Evolutionary conservation across 2,888 invertebrate species (phyloP), one percentile per base, ranked within the genome.

Genomic region (Adineta ricciae): DNA sequence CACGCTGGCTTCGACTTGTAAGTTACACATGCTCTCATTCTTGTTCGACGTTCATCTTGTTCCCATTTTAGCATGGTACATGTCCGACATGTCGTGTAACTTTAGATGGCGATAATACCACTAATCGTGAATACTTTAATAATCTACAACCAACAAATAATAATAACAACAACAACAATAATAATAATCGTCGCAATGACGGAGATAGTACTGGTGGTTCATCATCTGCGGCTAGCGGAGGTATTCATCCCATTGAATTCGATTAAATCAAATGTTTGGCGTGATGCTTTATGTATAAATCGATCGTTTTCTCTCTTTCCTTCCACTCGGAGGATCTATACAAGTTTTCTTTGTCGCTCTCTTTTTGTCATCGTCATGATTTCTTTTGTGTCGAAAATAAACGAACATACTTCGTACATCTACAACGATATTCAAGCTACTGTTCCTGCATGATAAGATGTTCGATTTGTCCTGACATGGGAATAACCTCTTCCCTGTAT

Each of bases 51-150:
- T 38, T 19, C 16, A 3, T 73, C 4, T 84, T 36, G 9, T 0
- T 14, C 36, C 24, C 1, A 87, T 88, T 88, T 82, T 88, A 93
- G 92, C 97, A 97, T 92, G 96, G 95, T 86, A 97, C 97, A 83
- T 97, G 97, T 90, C 97, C 97, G 86, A 95, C 97, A 88, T 97
- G 97, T 92, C 93, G 97, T 86, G 95, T 94, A 91, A 93, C 73
- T 46, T 84, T 85, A 82, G 83, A 84, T 54, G 85, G 84, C 82
- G 83, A 85, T 32, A 83, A 85, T 54, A 85, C 85, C 32, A 83
- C 83, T 21, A 83, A 84, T 64, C 85, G 84, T 24, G 85, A 85
- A 56, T 85, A 85, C 46, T 46, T 85, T n/a, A 83, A 83, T 54
- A 38, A 49, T n/a, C 84, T 49, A 50, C 50, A 82, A 21, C 24